A percentile compares a stretch with the other conserved stretches of the same genome.
phyloP scores from a whole-genome alignment of 2,797 vertebrate species.

The Phrynocephalus vlangalii region DNA sequence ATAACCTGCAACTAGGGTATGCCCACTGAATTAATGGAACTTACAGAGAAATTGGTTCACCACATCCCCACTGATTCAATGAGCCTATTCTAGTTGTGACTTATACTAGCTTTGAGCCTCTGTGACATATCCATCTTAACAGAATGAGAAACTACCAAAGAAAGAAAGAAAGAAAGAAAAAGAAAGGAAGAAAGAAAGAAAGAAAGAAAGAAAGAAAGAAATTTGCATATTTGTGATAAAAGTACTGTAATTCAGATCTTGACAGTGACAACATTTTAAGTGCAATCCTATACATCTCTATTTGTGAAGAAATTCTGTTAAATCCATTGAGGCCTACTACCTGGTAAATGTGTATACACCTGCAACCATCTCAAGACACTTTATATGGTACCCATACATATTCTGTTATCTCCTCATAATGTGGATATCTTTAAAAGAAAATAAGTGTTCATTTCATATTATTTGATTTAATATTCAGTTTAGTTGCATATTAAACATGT shows the following conservation, averaged over 20 bases:
- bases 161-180: no score
- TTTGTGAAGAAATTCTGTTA: not conserved
- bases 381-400: not conserved
- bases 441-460: not conserved
- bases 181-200: no score
- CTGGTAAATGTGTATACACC: not conserved
- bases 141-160: not conserved
- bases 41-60: no score
- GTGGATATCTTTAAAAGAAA: not conserved
- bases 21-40: no score
- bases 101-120: not conserved
- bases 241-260: not conserved
- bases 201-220: not conserved
- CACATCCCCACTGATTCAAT: no score
- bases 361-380: not conserved
- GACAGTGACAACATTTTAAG: not conserved
- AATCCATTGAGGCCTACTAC: not conserved
- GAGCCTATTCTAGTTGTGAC: no score
- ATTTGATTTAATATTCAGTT: conserved; percentile 9
- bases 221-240: not conserved
- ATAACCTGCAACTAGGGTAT: no score
- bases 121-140: not conserved
- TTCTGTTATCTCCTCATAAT: not conserved
- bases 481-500: not conserved
- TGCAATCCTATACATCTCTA: not conserved